phyloP scores from a whole-genome alignment of 2,888 invertebrate species.

The Pecten maximus region DNA sequence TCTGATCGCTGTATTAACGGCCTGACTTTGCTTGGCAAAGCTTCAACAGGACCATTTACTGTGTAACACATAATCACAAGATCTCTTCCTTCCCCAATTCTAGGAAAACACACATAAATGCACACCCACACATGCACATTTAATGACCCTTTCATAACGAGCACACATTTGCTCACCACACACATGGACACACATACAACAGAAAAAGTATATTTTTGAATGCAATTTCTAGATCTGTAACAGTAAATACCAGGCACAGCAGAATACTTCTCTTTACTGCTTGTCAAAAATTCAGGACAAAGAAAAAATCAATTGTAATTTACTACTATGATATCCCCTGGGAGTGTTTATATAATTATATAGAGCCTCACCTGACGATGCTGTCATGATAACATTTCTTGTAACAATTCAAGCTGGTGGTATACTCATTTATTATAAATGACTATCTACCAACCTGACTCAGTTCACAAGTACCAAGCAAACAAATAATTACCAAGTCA shows the following conservation, averaged over 20 bases:
- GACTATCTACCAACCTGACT: neutral
- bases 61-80: constrained; percentile 14
- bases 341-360: neutral
- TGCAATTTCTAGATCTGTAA: neutral
- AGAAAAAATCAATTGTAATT: neutral
- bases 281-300: neutral
- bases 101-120: neutral
- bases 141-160: neutral
- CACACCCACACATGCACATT: neutral
- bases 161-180: neutral
- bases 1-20: constrained; percentile 11
- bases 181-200: neutral
- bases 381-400: neutral
- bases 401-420: neutral
- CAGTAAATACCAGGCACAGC: constrained; percentile 7
- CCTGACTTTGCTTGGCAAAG: constrained; percentile 28
- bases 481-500: neutral
- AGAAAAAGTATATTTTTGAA: neutral
- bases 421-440: neutral
- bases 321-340: neutral
- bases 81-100: constrained; percentile 10
- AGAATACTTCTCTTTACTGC: neutral
- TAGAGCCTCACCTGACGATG: neutral
- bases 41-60: neutral
- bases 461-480: neutral